phyloP scores from a whole-genome alignment of 2,888 invertebrate genomes.

The Falcaria lacertinaria region DNA sequence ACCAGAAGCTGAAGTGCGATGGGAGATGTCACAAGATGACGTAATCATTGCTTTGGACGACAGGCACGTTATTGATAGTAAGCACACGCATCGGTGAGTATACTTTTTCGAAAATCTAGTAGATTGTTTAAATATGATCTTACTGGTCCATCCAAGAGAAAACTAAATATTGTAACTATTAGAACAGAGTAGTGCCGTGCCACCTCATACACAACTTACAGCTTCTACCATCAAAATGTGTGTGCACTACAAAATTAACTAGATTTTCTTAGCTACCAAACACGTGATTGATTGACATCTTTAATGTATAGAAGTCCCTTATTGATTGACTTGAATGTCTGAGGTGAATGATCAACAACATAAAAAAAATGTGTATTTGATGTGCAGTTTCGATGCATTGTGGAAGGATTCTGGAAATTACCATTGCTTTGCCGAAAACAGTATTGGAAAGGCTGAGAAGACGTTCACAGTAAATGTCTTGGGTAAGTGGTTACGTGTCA shows the following conservation, averaged over 20 bases:
- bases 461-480: conserved; percentile 44
- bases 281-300: too few relatives aligned
- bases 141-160: background rate
- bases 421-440: conserved; percentile 57
- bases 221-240: too few relatives aligned
- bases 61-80: conserved; percentile 37
- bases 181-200: too few relatives aligned
- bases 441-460: conserved; percentile 40
- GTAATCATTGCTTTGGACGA: conserved; percentile 34
- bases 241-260: too few relatives aligned
- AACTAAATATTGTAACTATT: too few relatives aligned
- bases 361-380: too few relatives aligned
- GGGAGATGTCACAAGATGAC: conserved; percentile 51
- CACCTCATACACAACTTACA: too few relatives aligned
- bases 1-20: conserved; percentile 46
- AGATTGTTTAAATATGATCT: background rate
- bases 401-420: conserved; percentile 55
- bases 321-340: too few relatives aligned
- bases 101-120: background rate
- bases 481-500: conserved; percentile 33
- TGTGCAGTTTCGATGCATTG: conserved; percentile 48
- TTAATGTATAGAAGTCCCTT: too few relatives aligned
- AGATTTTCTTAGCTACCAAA: too few relatives aligned
- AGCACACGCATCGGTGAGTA: conserved; percentile 42
- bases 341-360: too few relatives aligned